Conservation (phyloP, 2,888 invertebrate genomes). For the Lampropteryx suffumata region DNA sequence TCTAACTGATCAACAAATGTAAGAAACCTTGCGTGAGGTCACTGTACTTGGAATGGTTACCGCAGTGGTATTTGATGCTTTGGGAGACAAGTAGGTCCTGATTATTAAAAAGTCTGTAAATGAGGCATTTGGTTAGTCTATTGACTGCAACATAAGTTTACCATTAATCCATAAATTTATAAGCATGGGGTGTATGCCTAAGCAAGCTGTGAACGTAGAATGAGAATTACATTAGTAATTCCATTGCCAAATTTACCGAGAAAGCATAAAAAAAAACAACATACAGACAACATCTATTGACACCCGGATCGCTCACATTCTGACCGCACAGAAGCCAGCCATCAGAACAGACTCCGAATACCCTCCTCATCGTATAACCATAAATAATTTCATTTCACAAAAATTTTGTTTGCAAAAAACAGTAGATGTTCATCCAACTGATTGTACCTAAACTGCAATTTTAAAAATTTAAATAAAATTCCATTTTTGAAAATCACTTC, state of each 20-base stretch:
- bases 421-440: conserved; percentile 4
- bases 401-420: conserved; percentile 54
- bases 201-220: no score
- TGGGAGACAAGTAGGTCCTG: no score
- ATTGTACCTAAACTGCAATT: background rate
- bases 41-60: no score
- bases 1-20: no score
- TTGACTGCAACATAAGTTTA: no score
- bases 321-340: conserved; percentile 79
- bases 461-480: conserved; percentile 11
- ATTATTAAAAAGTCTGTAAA: no score
- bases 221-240: background rate
- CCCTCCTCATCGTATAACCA: conserved; percentile 69
- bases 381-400: conserved; percentile 45
- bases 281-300: conserved; percentile 80
- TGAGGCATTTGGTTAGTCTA: no score
- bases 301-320: conserved; percentile 74
- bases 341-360: conserved; percentile 81
- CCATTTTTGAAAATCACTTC: no score
- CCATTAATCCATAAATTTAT: no score
- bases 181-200: background rate
- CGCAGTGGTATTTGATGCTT: no score
- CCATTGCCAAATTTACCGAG: background rate
- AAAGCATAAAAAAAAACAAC: conserved; percentile 54
- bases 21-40: no score